phyloP scores from a whole-genome alignment of 37 sponge, comb jelly and placozoan genomes.

The Cladorhizidae sp. region DNA sequence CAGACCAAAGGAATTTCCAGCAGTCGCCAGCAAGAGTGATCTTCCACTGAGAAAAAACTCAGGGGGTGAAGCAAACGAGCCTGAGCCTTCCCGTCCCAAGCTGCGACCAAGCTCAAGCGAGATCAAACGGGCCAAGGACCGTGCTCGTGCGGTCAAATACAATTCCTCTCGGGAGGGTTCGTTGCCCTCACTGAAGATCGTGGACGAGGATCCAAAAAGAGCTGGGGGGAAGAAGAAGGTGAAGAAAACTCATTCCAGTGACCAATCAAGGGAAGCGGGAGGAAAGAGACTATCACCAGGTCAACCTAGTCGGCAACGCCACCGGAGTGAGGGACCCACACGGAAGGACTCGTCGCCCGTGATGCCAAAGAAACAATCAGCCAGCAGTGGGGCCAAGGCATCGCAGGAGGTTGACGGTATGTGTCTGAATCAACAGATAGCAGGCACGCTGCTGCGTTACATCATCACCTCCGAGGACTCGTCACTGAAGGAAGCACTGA shows the following conservation, averaged over 20 bases:
- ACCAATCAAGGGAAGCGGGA: background rate
- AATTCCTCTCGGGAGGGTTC: too few species aligned
- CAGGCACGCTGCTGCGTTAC: slow-evolving; percentile 30
- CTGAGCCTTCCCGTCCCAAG: slow-evolving; percentile 2
- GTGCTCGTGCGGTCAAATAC: background rate
- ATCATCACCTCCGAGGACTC: slow-evolving; percentile 38
- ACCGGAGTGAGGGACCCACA: background rate
- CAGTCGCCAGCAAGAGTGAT: background rate
- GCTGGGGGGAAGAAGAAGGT: too few species aligned
- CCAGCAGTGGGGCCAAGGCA: background rate
- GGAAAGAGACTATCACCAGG: background rate
- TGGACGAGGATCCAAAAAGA: background rate
- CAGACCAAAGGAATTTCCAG: background rate
- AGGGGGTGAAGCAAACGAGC: background rate
- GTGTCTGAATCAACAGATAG: slow-evolving; percentile 27
- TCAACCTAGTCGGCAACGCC: background rate
- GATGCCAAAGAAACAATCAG: background rate
- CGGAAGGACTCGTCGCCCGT: background rate
- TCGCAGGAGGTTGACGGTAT: background rate
- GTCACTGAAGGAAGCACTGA: slow-evolving; percentile 34
- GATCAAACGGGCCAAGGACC: slow-evolving; percentile 12
- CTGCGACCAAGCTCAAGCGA: slow-evolving; percentile 21
- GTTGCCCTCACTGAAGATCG: background rate
- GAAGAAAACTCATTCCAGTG: too few species aligned
- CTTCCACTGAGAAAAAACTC: background rate